Percentiles rank a stretch among this genome's conserved stretches.
These are phyloP conservation scores for Thomomys bottae DNA, from an alignment of 2,113 vertebrate species.

Conservation along the genomic window DNA sequence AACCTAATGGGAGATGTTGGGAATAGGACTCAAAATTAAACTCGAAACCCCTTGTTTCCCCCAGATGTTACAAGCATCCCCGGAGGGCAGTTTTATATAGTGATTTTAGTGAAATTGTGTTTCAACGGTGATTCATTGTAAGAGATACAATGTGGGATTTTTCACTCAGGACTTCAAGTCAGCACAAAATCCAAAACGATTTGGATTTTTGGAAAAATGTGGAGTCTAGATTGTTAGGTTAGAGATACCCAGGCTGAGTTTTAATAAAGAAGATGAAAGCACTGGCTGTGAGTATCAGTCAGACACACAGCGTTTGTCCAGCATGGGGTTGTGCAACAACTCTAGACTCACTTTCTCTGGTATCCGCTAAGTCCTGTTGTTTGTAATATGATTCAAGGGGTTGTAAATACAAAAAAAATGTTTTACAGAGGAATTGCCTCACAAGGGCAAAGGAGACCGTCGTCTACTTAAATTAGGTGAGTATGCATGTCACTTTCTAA, in stretches of 20 bases:
- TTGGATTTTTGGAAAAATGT: background rate
- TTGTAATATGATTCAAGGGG: background rate
- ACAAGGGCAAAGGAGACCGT: background rate
- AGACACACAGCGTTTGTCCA: rapidly evolving
- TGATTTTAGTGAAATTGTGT: background rate
- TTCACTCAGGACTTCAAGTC: no score
- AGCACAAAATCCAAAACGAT: background rate
- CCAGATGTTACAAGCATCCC: no score
- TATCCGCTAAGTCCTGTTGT: background rate
- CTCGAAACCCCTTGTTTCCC: background rate
- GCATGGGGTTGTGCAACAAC: background rate
- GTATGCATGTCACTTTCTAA: background rate
- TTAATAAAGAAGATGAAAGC: background rate
- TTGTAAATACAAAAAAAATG: background rate
- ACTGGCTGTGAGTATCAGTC: background rate
- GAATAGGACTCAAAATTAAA: background rate
- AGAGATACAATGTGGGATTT: background rate
- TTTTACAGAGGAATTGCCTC: background rate
- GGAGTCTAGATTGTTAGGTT: background rate
- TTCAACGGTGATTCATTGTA: background rate
- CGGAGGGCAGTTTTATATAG: background rate
- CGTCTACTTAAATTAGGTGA: background rate
- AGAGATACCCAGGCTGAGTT: background rate
- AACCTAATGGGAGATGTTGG: background rate
- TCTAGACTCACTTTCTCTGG: background rate